Evolutionary conservation across 2,797 vertebrate genomes (phyloP).

Genomic region (Falco peregrinus): DNA sequence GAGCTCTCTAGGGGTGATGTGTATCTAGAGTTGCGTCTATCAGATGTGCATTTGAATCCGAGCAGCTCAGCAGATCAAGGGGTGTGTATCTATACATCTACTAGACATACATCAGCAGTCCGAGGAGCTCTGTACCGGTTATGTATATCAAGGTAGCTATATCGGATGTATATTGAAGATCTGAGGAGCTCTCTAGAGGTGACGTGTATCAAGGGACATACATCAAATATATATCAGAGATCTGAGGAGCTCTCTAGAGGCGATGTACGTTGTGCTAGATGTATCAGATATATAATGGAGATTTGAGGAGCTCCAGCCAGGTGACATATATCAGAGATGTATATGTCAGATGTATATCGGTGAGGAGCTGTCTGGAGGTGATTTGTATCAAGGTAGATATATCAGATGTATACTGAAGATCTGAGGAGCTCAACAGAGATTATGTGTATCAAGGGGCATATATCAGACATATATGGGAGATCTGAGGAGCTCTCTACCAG

Average conservation of each 20-base stretch:
- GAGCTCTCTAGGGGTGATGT: not conserved
- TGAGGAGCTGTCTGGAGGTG: not conserved
- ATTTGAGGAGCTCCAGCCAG: not conserved
- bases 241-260: not conserved
- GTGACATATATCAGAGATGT: not conserved
- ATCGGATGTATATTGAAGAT: not conserved
- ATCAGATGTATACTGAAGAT: not conserved
- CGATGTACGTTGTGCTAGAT: not conserved
- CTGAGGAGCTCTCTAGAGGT: not conserved
- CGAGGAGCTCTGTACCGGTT: not conserved
- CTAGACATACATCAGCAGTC: not conserved
- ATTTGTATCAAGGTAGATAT: not conserved
- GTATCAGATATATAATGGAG: accelerated
- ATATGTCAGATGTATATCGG: not conserved
- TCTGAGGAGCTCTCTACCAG: not conserved
- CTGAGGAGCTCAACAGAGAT: not conserved
- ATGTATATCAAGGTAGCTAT: not conserved
- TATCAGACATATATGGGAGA: not conserved
- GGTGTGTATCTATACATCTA: accelerated
- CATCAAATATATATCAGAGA: not conserved
- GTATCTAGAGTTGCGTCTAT: not conserved
- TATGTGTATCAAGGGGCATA: not conserved
- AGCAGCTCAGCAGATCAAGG: not conserved
- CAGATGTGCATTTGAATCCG: not conserved
- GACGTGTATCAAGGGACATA: not conserved